Evolutionary conservation across 2,888 invertebrate genomes (phyloP).

Genomic region (Caenorhabditis doughertyi): DNA sequence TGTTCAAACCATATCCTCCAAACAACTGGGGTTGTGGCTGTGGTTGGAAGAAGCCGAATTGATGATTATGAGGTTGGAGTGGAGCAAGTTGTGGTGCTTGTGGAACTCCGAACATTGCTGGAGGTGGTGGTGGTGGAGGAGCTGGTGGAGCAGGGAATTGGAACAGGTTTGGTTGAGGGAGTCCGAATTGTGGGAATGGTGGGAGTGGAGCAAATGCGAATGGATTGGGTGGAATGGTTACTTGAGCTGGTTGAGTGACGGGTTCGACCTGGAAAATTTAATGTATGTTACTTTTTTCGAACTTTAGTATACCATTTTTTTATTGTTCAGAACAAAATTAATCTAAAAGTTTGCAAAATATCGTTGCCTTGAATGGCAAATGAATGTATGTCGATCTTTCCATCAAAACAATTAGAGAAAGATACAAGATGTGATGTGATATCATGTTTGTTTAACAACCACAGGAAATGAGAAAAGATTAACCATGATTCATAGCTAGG

Average conservation of each 20-base stretch:
- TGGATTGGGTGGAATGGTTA: conserved; percentile 37
- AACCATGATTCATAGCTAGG: neutral
- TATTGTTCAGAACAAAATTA: no score
- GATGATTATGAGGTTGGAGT: conserved; percentile 37
- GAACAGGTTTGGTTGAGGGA: conserved; percentile 43
- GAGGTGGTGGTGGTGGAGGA: conserved; percentile 46
- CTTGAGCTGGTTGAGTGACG: conserved; percentile 10
- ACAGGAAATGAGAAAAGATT: neutral
- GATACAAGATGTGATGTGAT: no score
- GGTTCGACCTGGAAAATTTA: conserved; percentile 45
- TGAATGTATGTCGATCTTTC: no score
- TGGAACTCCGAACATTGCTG: conserved; percentile 42
- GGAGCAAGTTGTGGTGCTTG: conserved; percentile 43
- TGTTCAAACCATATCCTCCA: conserved; percentile 53
- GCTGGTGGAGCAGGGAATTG: conserved; percentile 53
- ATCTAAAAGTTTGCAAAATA: no score
- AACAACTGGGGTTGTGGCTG: conserved; percentile 44
- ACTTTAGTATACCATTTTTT: no score
- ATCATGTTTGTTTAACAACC: neutral
- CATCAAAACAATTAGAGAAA: no score
- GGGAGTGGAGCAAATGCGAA: conserved; percentile 58
- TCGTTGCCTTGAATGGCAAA: no score
- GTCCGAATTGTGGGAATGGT: conserved; percentile 59
- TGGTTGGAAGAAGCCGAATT: conserved; percentile 53
- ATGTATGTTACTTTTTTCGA: neutral